These are phyloP conservation scores for Gasterosteus aculeatus DNA, from an alignment of 2,113 vertebrate species.

Conservation along the genomic window DNA sequence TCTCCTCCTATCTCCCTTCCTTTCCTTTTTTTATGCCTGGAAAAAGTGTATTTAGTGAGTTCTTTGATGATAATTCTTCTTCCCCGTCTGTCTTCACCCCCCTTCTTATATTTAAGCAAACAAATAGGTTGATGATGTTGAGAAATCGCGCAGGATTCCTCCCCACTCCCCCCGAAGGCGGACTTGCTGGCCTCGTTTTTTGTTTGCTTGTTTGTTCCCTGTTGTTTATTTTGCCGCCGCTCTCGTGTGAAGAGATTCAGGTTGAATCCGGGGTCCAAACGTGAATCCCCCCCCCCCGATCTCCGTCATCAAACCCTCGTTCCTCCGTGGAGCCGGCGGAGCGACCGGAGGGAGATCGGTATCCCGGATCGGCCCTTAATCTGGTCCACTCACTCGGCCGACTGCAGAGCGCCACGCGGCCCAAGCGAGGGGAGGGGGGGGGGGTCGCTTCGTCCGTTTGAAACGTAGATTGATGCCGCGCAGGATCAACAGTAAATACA, in stretches of 20 bases:
- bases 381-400: background rate
- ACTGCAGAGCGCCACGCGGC: too few species aligned
- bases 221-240: background rate
- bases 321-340: conserved; percentile 34
- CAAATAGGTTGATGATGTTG: conserved; percentile 73
- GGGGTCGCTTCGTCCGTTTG: too few species aligned
- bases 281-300: conserved; percentile 32
- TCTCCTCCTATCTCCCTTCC: conserved; percentile 13
- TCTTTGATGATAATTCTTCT: conserved; percentile 36
- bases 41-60: conserved; percentile 39
- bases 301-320: conserved; percentile 41
- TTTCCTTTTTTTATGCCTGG: background rate
- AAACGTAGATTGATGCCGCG: too few species aligned
- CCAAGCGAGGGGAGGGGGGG: too few species aligned
- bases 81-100: conserved; percentile 2
- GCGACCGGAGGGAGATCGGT: conserved; percentile 8
- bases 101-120: conserved; percentile 64
- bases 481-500: too few species aligned
- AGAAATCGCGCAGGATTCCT: conserved; percentile 49
- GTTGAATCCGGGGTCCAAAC: too few species aligned
- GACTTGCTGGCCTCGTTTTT: conserved; percentile 33
- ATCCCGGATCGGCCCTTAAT: conserved; percentile 34
- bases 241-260: conserved; percentile 6
- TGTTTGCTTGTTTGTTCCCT: background rate
- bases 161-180: conserved; percentile 23